Evolutionary conservation across 2,797 vertebrate species (phyloP).

Genomic region (Trichosurus vulpecula): DNA sequence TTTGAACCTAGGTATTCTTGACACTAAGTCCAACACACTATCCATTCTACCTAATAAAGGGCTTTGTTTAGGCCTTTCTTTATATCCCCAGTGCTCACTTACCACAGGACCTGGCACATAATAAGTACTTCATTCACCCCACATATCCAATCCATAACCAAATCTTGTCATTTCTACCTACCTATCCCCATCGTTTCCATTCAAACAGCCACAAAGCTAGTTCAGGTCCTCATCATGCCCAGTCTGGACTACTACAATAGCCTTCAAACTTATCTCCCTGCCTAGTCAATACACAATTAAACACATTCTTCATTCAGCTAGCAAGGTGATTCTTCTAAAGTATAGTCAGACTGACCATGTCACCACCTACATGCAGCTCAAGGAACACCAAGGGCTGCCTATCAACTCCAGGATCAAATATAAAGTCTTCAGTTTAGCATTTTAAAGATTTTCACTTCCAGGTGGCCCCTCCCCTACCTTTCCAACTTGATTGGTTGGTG

Average conservation of each 20-base stretch:
- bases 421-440: not conserved
- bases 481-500: not conserved
- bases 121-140: not conserved
- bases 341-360: not conserved
- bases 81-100: not conserved
- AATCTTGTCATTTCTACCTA: not conserved
- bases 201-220: not conserved
- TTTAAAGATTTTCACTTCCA: not conserved
- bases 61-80: not conserved
- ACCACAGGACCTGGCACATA: not conserved
- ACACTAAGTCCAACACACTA: not conserved
- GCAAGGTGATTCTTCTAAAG: not conserved
- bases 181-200: not conserved
- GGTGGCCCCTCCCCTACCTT: not conserved
- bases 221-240: not conserved
- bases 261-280: not conserved
- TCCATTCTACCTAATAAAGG: not conserved
- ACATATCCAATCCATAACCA: not conserved
- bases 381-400: not conserved
- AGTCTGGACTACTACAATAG: not conserved
- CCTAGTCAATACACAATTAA: not conserved
- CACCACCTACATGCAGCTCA: not conserved
- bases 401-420: not conserved
- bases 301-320: not conserved
- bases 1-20: not conserved